Percentiles rank a stretch among this genome's conserved stretches.
Conservation (phyloP, 2,113 vertebrate species). For the Podiceps cristatus region DNA sequence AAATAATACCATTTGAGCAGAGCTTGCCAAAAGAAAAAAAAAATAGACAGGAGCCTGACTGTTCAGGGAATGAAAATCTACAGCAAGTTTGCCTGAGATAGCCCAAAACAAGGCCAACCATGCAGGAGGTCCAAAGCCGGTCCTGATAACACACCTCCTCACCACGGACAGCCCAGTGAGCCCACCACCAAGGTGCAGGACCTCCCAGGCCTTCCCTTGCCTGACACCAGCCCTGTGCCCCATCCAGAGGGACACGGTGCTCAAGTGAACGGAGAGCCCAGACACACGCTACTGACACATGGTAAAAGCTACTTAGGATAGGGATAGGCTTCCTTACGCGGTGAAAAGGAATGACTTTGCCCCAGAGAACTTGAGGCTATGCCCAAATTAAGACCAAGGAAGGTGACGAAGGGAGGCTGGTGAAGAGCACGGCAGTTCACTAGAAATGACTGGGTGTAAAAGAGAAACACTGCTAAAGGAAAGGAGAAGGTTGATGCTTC, state of each 20-base stretch:
- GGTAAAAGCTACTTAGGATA: neutral
- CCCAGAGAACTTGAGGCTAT: neutral
- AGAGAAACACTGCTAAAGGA: neutral
- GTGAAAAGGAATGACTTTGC: neutral
- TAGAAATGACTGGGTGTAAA: neutral
- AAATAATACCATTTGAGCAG: neutral
- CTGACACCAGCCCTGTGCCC: neutral
- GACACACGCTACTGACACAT: rapidly evolving
- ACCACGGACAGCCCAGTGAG: neutral
- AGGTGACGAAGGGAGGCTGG: neutral
- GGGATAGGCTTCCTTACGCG: rapidly evolving
- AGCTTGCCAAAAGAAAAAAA: neutral
- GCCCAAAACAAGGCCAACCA: neutral
- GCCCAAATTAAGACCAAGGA: neutral
- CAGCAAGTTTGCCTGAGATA: neutral
- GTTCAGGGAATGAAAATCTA: neutral
- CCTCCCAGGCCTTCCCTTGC: neutral
- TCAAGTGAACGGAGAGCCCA: neutral
- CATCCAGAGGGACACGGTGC: neutral
- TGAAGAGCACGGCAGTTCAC: neutral
- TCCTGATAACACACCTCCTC: neutral
- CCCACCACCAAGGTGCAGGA: neutral
- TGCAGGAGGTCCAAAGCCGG: neutral
- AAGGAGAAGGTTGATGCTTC: neutral
- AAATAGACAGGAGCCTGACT: neutral